Conservation (phyloP, 2,113 vertebrate species). For the Clarias batrachus region DNA sequence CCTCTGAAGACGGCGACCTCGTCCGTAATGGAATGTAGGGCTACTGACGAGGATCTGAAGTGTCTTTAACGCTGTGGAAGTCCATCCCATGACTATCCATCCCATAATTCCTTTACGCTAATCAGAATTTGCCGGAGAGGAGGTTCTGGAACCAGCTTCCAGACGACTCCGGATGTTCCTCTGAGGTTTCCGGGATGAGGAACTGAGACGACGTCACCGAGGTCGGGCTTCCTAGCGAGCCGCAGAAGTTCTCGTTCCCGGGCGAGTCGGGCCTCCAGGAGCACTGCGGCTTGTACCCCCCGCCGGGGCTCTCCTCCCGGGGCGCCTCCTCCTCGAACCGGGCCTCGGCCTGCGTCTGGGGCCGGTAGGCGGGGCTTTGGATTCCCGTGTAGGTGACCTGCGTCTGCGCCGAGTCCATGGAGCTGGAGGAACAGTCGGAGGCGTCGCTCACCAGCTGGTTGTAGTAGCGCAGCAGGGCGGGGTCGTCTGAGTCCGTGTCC, state of each 20-base stretch:
- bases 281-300: slow-evolving; percentile 88
- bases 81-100: neutral
- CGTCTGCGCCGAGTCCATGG: slow-evolving; percentile 71
- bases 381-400: slow-evolving; percentile 93
- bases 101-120: neutral
- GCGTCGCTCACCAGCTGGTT: slow-evolving; percentile 85
- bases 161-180: slow-evolving; percentile 75
- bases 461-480: slow-evolving; percentile 79
- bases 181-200: slow-evolving; percentile 80
- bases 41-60: neutral
- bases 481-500: slow-evolving; percentile 77
- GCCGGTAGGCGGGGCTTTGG: slow-evolving; percentile 83
- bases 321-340: slow-evolving; percentile 44
- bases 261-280: slow-evolving; percentile 82
- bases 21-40: neutral
- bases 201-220: slow-evolving; percentile 93
- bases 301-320: slow-evolving; percentile 56
- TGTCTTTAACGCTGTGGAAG: neutral
- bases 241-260: slow-evolving; percentile 72
- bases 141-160: slow-evolving; percentile 73
- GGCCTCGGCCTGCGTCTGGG: slow-evolving; percentile 72
- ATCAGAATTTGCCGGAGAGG: slow-evolving; percentile 69
- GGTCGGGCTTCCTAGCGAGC: slow-evolving; percentile 87
- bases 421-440: slow-evolving; percentile 74
- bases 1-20: neutral